These are phyloP conservation scores for Drosophila siamana DNA, from an alignment of 2,888 invertebrate species.

Conservation along the genomic window DNA sequence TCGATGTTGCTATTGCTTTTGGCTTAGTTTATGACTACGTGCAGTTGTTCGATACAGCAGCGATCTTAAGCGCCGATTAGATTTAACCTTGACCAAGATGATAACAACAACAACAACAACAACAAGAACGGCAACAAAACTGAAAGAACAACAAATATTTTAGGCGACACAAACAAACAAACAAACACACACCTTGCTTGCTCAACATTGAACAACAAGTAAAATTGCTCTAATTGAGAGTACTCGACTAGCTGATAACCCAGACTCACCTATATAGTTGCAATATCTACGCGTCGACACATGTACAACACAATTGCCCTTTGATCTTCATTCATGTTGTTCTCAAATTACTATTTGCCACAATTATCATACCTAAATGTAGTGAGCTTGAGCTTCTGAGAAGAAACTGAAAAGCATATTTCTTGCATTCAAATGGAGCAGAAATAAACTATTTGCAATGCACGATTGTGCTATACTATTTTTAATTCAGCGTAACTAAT, in stretches of 20 bases:
- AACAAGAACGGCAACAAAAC: slow-evolving; percentile 11
- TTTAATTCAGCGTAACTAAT: no score
- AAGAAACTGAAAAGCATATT: background rate
- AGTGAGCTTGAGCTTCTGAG: background rate
- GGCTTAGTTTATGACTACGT: slow-evolving; percentile 66
- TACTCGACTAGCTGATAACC: slow-evolving; percentile 20
- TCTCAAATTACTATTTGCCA: background rate
- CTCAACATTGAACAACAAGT: slow-evolving; percentile 4
- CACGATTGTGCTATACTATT: no score
- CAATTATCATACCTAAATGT: background rate
- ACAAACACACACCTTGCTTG: background rate
- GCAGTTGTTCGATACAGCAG: slow-evolving; percentile 57
- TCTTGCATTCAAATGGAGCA: no score
- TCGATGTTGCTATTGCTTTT: slow-evolving; percentile 19
- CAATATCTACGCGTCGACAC: background rate
- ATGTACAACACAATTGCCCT: background rate
- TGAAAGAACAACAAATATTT: slow-evolving; percentile 1
- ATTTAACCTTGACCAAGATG: slow-evolving; percentile 83
- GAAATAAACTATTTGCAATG: no score
- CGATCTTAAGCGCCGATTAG: slow-evolving; percentile 78
- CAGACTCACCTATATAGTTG: slow-evolving; percentile 1
- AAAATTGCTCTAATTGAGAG: slow-evolving; percentile 23
- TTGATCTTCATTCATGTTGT: slow-evolving; percentile 4
- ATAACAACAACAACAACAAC: slow-evolving; percentile 58
- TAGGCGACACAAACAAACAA: background rate